Evolutionary conservation across 2,797 vertebrate species (phyloP).

Genomic region (Phataginus tetradactyla): DNA sequence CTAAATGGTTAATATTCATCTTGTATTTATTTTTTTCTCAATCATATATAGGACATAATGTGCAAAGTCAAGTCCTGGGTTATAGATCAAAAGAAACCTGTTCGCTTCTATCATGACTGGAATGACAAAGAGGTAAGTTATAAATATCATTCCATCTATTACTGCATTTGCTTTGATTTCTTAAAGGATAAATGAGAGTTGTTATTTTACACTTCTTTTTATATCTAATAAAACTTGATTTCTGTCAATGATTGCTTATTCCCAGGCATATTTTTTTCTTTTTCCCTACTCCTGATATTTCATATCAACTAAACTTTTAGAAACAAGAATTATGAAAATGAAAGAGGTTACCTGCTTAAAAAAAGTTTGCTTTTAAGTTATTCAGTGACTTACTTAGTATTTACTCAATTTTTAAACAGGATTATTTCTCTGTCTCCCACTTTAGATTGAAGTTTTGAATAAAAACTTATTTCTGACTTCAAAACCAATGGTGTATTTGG

Average conservation of each 20-base stretch:
- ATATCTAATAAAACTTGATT: conserved; percentile 49
- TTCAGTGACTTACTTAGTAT: conserved; percentile 25
- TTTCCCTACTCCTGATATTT: conserved; percentile 36
- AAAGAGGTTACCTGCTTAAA: conserved; percentile 52
- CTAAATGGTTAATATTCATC: conserved; percentile 85
- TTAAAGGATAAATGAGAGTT: conserved; percentile 53
- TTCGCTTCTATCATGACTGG: conserved; percentile 95
- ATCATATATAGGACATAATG: conserved; percentile 95
- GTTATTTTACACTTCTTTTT: conserved; percentile 59
- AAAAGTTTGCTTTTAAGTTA: conserved; percentile 52
- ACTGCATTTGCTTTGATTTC: conserved; percentile 78
- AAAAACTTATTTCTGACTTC: conserved; percentile 98
- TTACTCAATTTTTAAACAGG: conserved; percentile 66
- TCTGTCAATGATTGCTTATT: conserved; percentile 56
- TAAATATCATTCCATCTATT: conserved; percentile 83
- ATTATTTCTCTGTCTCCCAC: conserved; percentile 56
- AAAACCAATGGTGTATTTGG: conserved; percentile 99
- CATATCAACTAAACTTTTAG: conserved; percentile 58
- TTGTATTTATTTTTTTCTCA: conserved; percentile 92
- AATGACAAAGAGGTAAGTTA: conserved; percentile 97
- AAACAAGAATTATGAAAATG: conserved; percentile 53
- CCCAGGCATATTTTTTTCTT: conserved; percentile 25
- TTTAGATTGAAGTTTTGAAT: conserved; percentile 98
- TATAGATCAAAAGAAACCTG: conserved; percentile 96
- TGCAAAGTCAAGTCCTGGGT: conserved; percentile 98